Evolutionary conservation across 1,140 invertebrate species (phyloP), one percentile per base, ranked within the genome.

Genomic region (Sinonovacula constricta): DNA sequence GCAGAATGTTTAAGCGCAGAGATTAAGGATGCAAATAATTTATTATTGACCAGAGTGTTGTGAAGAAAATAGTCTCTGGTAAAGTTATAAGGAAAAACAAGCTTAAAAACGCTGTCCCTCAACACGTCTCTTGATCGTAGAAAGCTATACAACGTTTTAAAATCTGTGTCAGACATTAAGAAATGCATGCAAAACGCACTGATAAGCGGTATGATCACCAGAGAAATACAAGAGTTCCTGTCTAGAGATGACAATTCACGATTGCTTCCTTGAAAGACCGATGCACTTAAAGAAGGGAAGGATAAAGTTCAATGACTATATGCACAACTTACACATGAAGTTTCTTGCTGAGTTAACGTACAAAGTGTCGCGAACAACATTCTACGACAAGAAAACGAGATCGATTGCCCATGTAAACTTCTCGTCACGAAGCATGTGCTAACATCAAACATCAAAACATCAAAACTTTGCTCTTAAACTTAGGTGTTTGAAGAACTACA

Each of bases 241-340:
- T n/a, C n/a, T n/a, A 71, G 56, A 71, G 34, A 71, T 60, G 69
- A 71, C 45, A 71, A 71, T 36, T 71, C 56, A n/a, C 22, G 69
- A 24, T 12, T 28, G 3, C 10, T 60, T 12, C 56, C 56, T 34
- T 7, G 54, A 18, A 57, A 70, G 18, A 33, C 53, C 26, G 68
- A 70, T 59, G 56, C 56, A 15, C 53, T 60, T 14, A 71, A 60
- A 31, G 54, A 28, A 36, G 54, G 69, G n/a, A 71, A 59, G 24
- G 31, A 30, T 4, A 70, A 36, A 31, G 1, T 22, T 26, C 71
- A 65, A 74, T 39, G 71, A 56, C 54, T 74, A 74, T n/a, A 74
- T 74, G 71, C 26, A 74, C 28, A 74, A 74, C 28, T 60, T 71
- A 26, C 66, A 69, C 36, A 31, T 31, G 28, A 54, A 60, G 39